Percentiles rank a stretch among this genome's conserved stretches.
These are phyloP conservation scores for Lethocerus indicus DNA, from an alignment of 1,140 invertebrate species.

Conservation along the genomic window DNA sequence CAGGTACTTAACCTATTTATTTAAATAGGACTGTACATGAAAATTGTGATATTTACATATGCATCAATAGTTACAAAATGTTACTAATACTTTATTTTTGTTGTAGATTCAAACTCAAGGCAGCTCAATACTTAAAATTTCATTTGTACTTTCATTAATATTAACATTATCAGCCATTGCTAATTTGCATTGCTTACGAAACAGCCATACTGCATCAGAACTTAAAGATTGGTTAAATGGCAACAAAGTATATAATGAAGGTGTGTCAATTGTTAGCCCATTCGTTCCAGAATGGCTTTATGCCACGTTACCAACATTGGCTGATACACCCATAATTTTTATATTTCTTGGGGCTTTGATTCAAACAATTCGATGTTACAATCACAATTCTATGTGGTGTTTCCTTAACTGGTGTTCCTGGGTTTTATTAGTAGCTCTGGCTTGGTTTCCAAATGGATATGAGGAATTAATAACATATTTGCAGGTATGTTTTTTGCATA, in stretches of 20 bases:
- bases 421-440: neutral
- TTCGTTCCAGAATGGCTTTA: neutral
- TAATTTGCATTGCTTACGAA: neutral
- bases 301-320: neutral
- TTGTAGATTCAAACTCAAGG: no score
- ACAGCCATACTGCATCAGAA: neutral
- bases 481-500: neutral
- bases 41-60: no score
- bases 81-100: no score
- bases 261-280: neutral
- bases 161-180: no score
- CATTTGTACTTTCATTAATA: no score
- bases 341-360: neutral
- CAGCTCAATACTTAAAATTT: no score
- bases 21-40: no score
- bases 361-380: neutral
- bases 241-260: neutral
- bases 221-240: neutral
- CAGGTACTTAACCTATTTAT: no score
- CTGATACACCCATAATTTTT: neutral
- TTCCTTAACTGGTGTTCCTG: slow-evolving; percentile 1
- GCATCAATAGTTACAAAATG: no score
- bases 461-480: neutral
- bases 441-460: neutral
- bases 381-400: neutral